Percentiles rank a stretch among this genome's conserved stretches.
These are phyloP conservation scores for Penelope pileata DNA, from an alignment of 2,113 vertebrate species.

Conservation along the genomic window DNA sequence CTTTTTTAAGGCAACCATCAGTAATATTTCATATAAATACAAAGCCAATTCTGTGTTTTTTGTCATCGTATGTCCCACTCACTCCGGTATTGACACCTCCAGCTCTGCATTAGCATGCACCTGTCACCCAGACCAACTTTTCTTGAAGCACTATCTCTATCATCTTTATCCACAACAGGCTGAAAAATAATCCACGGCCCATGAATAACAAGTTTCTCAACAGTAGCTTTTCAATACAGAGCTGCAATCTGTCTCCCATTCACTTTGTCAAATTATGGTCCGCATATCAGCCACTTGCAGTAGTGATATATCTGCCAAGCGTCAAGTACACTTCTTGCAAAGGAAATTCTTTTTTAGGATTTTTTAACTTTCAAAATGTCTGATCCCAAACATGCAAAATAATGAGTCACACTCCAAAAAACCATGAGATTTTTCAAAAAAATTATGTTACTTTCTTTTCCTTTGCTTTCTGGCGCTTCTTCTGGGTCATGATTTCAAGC, in stretches of 20 bases:
- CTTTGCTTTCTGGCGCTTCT: slow-evolving; percentile 33
- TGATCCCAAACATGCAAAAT: slow-evolving; percentile 56
- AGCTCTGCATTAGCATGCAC: background rate
- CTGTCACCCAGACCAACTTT: background rate
- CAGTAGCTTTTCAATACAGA: slow-evolving; percentile 49
- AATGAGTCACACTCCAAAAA: slow-evolving; percentile 46
- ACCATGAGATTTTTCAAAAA: background rate
- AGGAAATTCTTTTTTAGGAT: slow-evolving; percentile 38
- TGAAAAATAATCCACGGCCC: slow-evolving; percentile 7
- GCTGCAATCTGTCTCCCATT: slow-evolving; percentile 55
- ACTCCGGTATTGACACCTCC: background rate
- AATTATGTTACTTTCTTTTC: background rate
- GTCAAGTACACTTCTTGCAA: slow-evolving; percentile 48
- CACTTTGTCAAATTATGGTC: slow-evolving; percentile 58
- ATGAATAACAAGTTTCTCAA: slow-evolving; percentile 45
- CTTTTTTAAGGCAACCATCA: background rate
- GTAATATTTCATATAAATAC: background rate
- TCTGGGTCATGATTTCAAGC: slow-evolving; percentile 50
- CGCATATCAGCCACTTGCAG: slow-evolving; percentile 45
- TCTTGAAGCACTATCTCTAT: background rate
- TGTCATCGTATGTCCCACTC: background rate
- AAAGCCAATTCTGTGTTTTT: background rate
- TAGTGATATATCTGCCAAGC: slow-evolving; percentile 55
- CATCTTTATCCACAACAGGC: background rate
- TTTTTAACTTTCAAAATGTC: slow-evolving; percentile 50